Percentiles rank a stretch among this genome's conserved stretches.
Conservation (phyloP, 1,140 invertebrate genomes). For the Bathynomus jamesi region DNA sequence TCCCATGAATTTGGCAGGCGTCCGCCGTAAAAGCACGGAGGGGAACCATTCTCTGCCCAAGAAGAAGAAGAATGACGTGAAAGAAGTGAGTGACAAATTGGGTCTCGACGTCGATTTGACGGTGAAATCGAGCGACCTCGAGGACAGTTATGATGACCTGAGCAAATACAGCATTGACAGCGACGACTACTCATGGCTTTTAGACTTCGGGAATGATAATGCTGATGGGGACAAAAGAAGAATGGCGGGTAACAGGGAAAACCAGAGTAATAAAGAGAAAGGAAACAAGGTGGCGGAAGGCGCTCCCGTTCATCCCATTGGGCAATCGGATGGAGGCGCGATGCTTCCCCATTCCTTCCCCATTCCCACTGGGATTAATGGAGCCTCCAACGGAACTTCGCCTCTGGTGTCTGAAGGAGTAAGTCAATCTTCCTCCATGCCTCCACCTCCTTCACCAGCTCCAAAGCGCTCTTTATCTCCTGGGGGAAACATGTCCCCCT, state of each 20-base stretch:
- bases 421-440: slow-evolving; percentile 35
- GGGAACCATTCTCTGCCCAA: slow-evolving; percentile 7
- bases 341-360: neutral
- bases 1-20: neutral
- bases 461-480: slow-evolving; percentile 39
- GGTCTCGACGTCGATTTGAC: slow-evolving; percentile 25
- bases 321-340: neutral
- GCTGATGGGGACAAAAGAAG: neutral
- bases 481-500: slow-evolving; percentile 36
- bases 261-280: neutral
- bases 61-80: neutral
- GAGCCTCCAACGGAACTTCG: neutral
- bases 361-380: neutral
- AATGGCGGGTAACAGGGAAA: neutral
- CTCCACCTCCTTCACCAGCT: slow-evolving; percentile 39
- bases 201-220: slow-evolving; percentile 21
- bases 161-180: slow-evolving; percentile 27
- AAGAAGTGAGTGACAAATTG: slow-evolving; percentile 15
- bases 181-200: slow-evolving; percentile 28
- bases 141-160: slow-evolving; percentile 27
- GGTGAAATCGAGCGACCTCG: slow-evolving; percentile 28
- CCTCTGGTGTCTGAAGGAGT: neutral
- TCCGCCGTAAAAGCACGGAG: slow-evolving; percentile 10
- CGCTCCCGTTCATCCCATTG: neutral
- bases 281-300: neutral